Percentiles rank a stretch among this genome's conserved stretches.
These are phyloP conservation scores for Mus spretus DNA, from an alignment of 2,797 vertebrate species.

Conservation along the genomic window DNA sequence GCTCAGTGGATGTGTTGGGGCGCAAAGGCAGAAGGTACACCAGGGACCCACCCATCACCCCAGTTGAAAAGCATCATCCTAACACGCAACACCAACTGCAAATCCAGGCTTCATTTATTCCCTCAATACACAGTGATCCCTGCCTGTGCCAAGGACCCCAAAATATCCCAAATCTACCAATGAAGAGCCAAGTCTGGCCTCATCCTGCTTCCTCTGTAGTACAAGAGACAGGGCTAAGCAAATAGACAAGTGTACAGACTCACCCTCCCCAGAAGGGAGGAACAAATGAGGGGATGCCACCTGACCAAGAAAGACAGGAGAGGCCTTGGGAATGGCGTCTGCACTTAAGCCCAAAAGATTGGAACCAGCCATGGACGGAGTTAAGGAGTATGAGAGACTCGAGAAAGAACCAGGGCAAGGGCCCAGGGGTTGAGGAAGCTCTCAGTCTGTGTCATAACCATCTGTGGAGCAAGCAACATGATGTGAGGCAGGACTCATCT, in stretches of 20 bases:
- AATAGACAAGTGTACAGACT: no score
- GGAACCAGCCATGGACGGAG: not conserved
- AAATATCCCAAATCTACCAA: not conserved
- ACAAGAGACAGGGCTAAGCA: not conserved
- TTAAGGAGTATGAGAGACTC: not conserved
- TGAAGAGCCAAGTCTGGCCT: not conserved
- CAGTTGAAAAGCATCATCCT: not conserved
- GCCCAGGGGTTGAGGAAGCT: not conserved
- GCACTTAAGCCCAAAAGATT: not conserved
- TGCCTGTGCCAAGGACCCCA: not conserved
- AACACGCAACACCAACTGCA: not conserved
- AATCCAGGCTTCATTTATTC: not conserved
- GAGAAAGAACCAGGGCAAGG: constrained; percentile 8
- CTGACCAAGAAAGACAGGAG: not conserved
- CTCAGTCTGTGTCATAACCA: not conserved
- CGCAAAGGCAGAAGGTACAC: constrained; percentile 64
- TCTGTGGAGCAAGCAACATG: not conserved
- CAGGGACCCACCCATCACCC: not conserved
- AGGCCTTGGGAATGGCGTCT: not conserved
- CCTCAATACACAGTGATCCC: not conserved
- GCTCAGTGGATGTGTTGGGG: constrained; percentile 70
- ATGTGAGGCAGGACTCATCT: not conserved
- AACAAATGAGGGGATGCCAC: not conserved
- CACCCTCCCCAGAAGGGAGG: not conserved
- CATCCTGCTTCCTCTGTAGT: not conserved